Conservation (phyloP, 2,888 invertebrate genomes). For the Sturmia bella region DNA sequence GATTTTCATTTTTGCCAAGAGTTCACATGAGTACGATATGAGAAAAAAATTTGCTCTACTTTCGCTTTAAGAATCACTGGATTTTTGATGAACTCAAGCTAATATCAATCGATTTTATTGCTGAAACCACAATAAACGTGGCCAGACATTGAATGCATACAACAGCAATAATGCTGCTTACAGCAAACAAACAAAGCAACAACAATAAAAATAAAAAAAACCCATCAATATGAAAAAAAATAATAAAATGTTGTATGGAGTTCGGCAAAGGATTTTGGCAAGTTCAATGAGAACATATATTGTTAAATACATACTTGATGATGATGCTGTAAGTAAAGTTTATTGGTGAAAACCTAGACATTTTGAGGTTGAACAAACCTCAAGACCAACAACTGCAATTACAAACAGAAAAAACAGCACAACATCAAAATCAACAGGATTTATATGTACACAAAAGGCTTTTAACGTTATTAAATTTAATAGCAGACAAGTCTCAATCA, state of each 20-base stretch:
- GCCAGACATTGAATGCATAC: conserved; percentile 61
- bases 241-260: conserved; percentile 42
- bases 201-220: conserved; percentile 27
- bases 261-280: conserved; percentile 67
- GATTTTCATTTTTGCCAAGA: too few species aligned
- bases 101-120: conserved; percentile 69
- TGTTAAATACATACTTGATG: conserved; percentile 64
- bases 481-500: conserved; percentile 48
- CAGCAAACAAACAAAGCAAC: conserved; percentile 24
- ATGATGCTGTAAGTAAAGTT: conserved; percentile 62
- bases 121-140: conserved; percentile 64
- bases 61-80: conserved; percentile 35
- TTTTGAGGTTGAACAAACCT: conserved; percentile 64
- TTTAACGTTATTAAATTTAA: conserved; percentile 64
- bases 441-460: conserved; percentile 52
- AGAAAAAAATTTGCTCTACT: too few species aligned
- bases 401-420: neutral
- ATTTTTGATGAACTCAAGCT: conserved; percentile 36
- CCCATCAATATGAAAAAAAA: conserved; percentile 19
- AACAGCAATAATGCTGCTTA: conserved; percentile 50
- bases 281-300: conserved; percentile 66
- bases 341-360: conserved; percentile 64
- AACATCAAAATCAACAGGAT: conserved; percentile 9
- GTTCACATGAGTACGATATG: too few species aligned
- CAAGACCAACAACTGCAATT: conserved; percentile 40